Percentiles rank a stretch among this genome's conserved stretches.
These are phyloP conservation scores for Pluvianellus socialis DNA, from an alignment of 2,113 vertebrate species.

Conservation along the genomic window DNA sequence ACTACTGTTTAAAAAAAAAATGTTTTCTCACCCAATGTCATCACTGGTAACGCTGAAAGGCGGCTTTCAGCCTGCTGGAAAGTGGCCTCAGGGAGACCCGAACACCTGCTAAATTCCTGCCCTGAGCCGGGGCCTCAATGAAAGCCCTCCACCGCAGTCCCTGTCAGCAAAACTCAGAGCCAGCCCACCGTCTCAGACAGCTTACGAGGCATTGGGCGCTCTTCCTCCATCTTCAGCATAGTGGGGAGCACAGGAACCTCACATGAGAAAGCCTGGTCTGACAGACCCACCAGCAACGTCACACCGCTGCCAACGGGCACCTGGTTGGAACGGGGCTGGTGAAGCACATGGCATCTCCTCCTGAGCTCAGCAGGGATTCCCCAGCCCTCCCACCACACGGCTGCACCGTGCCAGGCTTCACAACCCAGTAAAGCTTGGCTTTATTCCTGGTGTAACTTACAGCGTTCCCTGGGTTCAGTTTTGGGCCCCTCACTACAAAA, in stretches of 20 bases:
- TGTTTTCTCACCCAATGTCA: slow-evolving; percentile 39
- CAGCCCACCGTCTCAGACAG: background rate
- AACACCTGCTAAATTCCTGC: slow-evolving; percentile 41
- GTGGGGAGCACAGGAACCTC: background rate
- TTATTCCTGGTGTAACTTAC: fast-evolving
- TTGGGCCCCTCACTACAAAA: background rate
- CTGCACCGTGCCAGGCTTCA: fast-evolving
- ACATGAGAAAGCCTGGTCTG: background rate
- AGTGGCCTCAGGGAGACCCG: background rate
- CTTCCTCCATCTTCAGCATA: background rate
- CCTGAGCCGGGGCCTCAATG: background rate
- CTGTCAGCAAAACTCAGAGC: slow-evolving; percentile 21
- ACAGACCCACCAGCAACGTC: background rate
- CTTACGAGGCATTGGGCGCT: background rate
- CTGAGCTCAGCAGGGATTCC: fast-evolving
- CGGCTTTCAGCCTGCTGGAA: slow-evolving; percentile 33
- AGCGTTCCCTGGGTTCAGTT: background rate
- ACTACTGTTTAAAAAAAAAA: background rate
- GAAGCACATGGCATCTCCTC: background rate
- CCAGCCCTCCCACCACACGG: background rate
- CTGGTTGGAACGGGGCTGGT: background rate
- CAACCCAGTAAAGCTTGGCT: fast-evolving
- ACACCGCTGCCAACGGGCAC: background rate
- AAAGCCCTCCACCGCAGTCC: background rate
- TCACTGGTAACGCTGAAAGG: background rate